A percentile compares a stretch with the other conserved stretches of the same genome.
Evolutionary conservation across 2,888 invertebrate genomes (phyloP).

Genomic region (Coenonympha glycerion): DNA sequence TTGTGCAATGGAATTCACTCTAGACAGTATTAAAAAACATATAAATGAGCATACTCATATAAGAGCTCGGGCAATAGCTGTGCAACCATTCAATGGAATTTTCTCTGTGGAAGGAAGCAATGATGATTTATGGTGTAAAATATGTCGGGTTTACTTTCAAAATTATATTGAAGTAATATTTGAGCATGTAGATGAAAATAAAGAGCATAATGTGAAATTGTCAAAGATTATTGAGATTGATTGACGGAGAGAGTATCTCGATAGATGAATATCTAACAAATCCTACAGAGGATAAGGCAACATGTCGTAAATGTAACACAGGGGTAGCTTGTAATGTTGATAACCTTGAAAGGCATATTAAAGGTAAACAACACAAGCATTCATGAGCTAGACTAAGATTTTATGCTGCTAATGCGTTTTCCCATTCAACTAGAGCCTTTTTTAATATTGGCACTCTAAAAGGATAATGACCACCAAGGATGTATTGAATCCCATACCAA

Average conservation of each 20-base stretch:
- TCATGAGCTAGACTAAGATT: background rate
- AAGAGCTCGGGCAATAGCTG: constrained; percentile 39
- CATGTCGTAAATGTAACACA: constrained; percentile 40
- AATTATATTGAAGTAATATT: constrained; percentile 46
- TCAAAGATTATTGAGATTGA: constrained; percentile 37
- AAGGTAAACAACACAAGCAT: constrained; percentile 30
- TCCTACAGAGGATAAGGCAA: constrained; percentile 41
- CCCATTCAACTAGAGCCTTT: too few relatives aligned
- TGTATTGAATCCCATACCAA: too few relatives aligned
- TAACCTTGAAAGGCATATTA: constrained; percentile 44
- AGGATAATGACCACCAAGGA: too few relatives aligned
- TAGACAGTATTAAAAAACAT: constrained; percentile 33
- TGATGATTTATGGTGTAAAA: constrained; percentile 47
- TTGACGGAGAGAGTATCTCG: constrained; percentile 41
- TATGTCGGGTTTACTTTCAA: constrained; percentile 45
- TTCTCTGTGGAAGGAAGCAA: constrained; percentile 42
- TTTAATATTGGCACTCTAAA: too few relatives aligned
- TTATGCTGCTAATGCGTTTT: too few relatives aligned
- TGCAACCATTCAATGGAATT: constrained; percentile 49
- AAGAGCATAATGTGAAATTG: constrained; percentile 35
- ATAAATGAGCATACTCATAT: constrained; percentile 33
- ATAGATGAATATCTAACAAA: constrained; percentile 44
- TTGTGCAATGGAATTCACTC: constrained; percentile 30
- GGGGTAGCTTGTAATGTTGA: constrained; percentile 43
- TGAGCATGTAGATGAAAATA: constrained; percentile 41